Evolutionary conservation across 2,113 vertebrate species (phyloP).

Genomic region (Sinocyclocheilus rhinocerous): DNA sequence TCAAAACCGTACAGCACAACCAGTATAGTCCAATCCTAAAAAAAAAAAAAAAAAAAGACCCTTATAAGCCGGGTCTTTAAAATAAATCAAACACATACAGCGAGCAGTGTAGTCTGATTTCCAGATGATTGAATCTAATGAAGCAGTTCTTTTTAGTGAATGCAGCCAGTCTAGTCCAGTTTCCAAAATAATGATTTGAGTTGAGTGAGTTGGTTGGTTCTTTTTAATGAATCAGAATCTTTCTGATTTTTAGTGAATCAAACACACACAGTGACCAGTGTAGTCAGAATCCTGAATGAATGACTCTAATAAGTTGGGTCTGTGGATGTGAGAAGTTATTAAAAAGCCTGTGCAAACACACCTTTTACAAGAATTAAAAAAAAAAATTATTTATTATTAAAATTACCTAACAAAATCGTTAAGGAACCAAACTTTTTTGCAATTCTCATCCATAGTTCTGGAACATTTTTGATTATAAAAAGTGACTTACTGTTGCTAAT

Average conservation of each 20-base stretch:
- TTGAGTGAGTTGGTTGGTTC: neutral
- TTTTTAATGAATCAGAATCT: too few species aligned
- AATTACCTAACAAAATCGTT: neutral
- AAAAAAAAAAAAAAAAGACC: too few species aligned
- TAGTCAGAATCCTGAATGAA: neutral
- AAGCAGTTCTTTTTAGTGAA: neutral
- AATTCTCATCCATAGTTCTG: neutral
- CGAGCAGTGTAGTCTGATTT: too few species aligned
- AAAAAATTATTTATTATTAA: neutral
- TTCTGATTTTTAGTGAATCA: neutral
- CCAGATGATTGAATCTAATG: too few species aligned
- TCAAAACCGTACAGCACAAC: too few species aligned
- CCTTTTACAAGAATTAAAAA: neutral
- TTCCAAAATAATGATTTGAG: neutral
- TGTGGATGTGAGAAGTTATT: neutral
- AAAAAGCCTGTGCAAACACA: neutral
- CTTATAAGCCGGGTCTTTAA: too few species aligned
- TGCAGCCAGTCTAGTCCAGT: neutral
- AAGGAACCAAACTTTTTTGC: neutral
- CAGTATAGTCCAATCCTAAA: too few species aligned
- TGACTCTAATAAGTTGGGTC: neutral
- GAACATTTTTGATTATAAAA: neutral
- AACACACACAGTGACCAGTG: neutral
- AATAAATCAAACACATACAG: too few species aligned
- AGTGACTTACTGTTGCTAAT: constrained; percentile 72